These are phyloP conservation scores for Oikopleura vanhoeffeni DNA, from an alignment of 23 tunicate species.

Conservation along the genomic window DNA sequence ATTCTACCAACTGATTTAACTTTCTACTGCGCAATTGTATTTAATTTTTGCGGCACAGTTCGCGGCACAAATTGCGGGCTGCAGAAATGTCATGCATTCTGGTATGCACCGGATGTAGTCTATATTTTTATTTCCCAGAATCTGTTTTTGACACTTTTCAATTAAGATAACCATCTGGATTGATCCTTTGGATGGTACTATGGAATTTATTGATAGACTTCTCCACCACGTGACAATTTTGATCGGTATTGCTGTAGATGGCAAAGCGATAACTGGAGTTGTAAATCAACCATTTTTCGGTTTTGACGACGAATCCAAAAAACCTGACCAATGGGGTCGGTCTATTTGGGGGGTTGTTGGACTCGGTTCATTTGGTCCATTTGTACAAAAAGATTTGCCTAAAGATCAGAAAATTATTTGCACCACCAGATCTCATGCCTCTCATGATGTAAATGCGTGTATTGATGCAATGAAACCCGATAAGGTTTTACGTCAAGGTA, in stretches of 20 bases:
- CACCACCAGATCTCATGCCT: constrained; percentile 81
- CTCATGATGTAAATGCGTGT: constrained; percentile 53
- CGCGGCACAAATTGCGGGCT: too few relatives aligned
- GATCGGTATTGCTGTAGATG: constrained; percentile 81
- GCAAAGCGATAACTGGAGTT: constrained; percentile 84
- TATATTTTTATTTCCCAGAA: too few relatives aligned
- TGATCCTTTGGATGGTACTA: constrained; percentile 98
- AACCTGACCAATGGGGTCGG: constrained; percentile 30
- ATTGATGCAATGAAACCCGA: constrained; percentile 70
- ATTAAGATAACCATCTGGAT: constrained; percentile 79
- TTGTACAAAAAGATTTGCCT: constrained; percentile 46
- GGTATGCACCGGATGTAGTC: too few relatives aligned
- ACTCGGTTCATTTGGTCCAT: constrained; percentile 71
- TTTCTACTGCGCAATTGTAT: too few relatives aligned
- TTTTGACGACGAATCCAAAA: constrained; percentile 36
- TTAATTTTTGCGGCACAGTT: too few relatives aligned
- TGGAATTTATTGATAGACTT: constrained; percentile 77
- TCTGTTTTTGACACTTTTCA: too few relatives aligned
- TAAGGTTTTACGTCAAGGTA: constrained; percentile 44
- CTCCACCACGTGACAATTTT: constrained; percentile 82
- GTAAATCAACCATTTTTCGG: constrained; percentile 90
- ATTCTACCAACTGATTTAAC: too few relatives aligned
- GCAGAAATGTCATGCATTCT: too few relatives aligned
- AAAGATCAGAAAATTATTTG: constrained; percentile 35
- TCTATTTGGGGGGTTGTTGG: constrained; percentile 94